These are phyloP conservation scores for Aselliscus stoliczkanus DNA, from an alignment of 2,797 vertebrate species.

Conservation along the genomic window DNA sequence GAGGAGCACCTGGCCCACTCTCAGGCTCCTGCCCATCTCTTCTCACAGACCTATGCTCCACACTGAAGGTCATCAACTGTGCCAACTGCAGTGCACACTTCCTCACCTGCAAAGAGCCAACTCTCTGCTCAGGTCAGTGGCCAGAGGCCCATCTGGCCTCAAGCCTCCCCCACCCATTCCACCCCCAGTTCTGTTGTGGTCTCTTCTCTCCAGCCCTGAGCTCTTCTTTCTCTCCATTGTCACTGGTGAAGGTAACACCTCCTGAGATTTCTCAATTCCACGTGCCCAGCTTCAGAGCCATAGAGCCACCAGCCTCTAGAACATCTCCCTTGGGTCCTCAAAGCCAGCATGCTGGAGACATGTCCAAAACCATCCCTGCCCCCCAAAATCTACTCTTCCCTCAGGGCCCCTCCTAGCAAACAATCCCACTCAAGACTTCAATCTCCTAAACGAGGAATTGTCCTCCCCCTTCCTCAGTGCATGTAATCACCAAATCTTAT, in stretches of 20 bases:
- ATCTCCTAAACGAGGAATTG: neutral
- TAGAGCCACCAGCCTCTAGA: too few relatives aligned
- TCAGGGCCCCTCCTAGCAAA: neutral
- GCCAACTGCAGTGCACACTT: neutral
- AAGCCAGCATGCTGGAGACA: neutral
- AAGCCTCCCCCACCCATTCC: neutral
- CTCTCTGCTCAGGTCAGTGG: conserved; percentile 56
- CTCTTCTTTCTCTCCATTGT: neutral
- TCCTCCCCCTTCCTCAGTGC: neutral
- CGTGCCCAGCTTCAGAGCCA: neutral
- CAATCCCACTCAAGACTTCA: neutral
- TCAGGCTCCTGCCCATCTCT: neutral
- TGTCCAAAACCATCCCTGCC: neutral
- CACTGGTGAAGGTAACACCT: neutral
- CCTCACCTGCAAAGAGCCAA: conserved; percentile 53
- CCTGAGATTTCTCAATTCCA: neutral
- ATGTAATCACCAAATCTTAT: neutral
- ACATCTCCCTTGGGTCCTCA: neutral
- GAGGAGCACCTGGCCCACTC: neutral
- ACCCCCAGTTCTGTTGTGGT: fast-evolving
- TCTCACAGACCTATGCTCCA: neutral
- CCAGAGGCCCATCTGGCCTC: too few relatives aligned
- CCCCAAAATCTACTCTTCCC: neutral
- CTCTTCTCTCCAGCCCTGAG: neutral
- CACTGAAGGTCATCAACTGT: conserved; percentile 31